These are phyloP conservation scores for Naso thynnoides DNA, from an alignment of 2,797 vertebrate genomes.

Conservation along the genomic window DNA sequence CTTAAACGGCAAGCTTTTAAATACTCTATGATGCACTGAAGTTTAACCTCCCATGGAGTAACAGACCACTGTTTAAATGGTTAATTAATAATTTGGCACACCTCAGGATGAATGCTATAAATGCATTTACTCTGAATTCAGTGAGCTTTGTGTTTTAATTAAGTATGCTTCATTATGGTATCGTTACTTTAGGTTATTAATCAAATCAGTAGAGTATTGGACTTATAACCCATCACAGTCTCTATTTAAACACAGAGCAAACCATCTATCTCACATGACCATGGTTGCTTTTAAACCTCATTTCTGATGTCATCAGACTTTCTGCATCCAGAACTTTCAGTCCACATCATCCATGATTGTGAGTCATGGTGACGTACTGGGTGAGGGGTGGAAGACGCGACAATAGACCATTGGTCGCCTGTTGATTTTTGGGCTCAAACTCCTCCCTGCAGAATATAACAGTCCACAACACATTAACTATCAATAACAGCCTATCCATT, in stretches of 20 bases:
- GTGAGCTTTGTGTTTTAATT: background rate
- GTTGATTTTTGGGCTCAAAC: conserved; percentile 68
- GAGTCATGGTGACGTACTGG: conserved; percentile 48
- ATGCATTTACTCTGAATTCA: background rate
- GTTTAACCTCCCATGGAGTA: background rate
- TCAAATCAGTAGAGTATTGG: background rate
- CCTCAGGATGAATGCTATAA: background rate
- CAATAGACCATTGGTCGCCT: conserved; percentile 66
- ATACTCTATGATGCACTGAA: background rate
- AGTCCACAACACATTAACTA: conserved; percentile 78
- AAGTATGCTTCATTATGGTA: background rate
- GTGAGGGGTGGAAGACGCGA: conserved; percentile 35
- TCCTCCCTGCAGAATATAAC: conserved; percentile 80
- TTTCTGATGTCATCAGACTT: conserved; percentile 27
- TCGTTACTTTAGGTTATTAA: background rate
- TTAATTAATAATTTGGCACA: conserved; percentile 9
- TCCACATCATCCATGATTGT: conserved; percentile 2
- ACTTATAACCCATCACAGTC: background rate
- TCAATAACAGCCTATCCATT: conserved; percentile 68
- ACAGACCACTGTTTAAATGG: too few species aligned
- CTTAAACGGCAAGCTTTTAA: background rate
- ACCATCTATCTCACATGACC: background rate
- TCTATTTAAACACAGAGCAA: background rate
- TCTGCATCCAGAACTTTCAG: conserved; percentile 14
- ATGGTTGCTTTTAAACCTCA: conserved; percentile 2